phyloP scores from a whole-genome alignment of 1,140 invertebrate species.

The Heliconius himera region DNA sequence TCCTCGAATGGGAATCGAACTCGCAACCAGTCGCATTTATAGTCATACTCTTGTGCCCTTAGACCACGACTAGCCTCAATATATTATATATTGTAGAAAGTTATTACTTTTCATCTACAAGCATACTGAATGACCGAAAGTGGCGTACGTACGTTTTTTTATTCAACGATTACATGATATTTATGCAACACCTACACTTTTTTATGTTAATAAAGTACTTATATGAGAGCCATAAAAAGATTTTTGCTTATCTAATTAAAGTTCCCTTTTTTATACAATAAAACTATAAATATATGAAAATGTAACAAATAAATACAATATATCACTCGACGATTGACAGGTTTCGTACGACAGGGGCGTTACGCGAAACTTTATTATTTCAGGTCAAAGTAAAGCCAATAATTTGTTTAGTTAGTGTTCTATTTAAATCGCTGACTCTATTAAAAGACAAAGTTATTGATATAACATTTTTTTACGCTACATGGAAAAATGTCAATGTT shows the following conservation, averaged over 20 bases:
- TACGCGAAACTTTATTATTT: background rate
- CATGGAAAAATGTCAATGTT: background rate
- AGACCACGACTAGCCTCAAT: too few species aligned
- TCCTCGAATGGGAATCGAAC: too few species aligned
- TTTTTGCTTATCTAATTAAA: background rate
- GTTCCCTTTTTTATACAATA: background rate
- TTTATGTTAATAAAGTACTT: background rate
- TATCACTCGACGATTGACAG: background rate
- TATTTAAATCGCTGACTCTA: slow-evolving; percentile 19
- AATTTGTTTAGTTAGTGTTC: background rate
- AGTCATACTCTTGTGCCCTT: too few species aligned
- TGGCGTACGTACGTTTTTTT: background rate
- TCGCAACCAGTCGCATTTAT: too few species aligned
- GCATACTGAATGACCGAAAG: background rate
- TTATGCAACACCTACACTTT: background rate
- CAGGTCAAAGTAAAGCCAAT: slow-evolving; percentile 1
- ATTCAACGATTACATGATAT: background rate
- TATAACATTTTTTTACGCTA: background rate
- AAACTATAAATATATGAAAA: background rate
- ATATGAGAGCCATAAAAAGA: background rate
- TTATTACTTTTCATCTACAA: background rate
- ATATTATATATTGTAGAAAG: background rate
- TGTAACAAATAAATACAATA: background rate
- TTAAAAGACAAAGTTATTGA: slow-evolving; percentile 5
- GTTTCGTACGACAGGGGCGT: background rate